phyloP scores from a whole-genome alignment of 2,888 invertebrate genomes.

The Phymatocera aterrima region DNA sequence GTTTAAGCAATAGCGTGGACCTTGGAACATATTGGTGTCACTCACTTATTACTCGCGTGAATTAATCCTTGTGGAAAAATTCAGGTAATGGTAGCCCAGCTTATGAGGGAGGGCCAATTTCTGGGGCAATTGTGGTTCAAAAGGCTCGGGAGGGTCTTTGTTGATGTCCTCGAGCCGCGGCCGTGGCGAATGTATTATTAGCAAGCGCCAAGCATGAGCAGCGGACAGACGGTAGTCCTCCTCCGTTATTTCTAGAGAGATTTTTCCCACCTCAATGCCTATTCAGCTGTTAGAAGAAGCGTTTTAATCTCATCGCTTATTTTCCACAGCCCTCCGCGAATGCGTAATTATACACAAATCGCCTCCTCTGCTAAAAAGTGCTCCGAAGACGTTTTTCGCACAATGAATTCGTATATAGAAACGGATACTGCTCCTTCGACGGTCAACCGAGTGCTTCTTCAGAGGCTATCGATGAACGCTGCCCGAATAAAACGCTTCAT shows the following conservation, averaged over 20 bases:
- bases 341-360: not conserved
- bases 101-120: not conserved
- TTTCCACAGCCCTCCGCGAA: not conserved
- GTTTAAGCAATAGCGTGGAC: not conserved
- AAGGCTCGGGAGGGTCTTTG: conserved; percentile 18
- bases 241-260: conserved; percentile 44
- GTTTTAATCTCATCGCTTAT: not conserved
- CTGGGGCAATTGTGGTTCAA: not conserved
- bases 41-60: not conserved
- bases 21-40: not conserved
- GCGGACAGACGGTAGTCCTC: conserved; percentile 43
- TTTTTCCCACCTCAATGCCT: conserved; percentile 8
- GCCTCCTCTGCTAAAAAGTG: not conserved
- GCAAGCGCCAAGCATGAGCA: conserved; percentile 24
- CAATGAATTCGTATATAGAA: not conserved
- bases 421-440: not conserved
- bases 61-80: not conserved
- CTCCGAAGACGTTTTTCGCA: not conserved
- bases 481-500: no score
- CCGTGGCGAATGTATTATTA: conserved; percentile 44
- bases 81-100: not conserved
- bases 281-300: conserved; percentile 19
- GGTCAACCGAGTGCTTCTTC: no score
- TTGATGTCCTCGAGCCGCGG: conserved; percentile 13
- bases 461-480: no score